A percentile compares a stretch with the other conserved stretches of the same genome.
Evolutionary conservation across 2,797 vertebrate species (phyloP).

Genomic region (Tachyglossus aculeatus): DNA sequence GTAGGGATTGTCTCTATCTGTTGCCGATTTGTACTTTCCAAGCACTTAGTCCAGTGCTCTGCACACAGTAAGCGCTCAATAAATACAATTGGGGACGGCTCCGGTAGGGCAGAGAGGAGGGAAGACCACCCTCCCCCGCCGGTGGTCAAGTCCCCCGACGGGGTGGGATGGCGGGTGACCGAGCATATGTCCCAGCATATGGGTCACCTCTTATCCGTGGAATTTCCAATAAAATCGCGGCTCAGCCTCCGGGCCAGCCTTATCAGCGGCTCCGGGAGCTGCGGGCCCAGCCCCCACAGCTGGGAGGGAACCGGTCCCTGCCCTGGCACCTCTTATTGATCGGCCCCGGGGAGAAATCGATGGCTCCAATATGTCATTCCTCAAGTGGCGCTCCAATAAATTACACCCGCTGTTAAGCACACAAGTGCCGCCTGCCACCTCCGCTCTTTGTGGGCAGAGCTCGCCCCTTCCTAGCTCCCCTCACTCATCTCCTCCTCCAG

Average conservation of each 20-base stretch:
- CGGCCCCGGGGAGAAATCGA: conserved; percentile 84
- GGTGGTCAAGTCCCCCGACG: not conserved
- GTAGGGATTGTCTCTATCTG: too few relatives aligned
- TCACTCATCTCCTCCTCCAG: not conserved
- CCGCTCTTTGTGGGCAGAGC: conserved; percentile 27
- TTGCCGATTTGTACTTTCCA: too few relatives aligned
- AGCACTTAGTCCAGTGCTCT: too few relatives aligned
- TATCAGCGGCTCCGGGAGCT: conserved; percentile 26
- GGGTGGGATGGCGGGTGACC: not conserved
- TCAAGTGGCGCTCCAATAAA: conserved; percentile 77
- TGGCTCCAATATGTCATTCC: conserved; percentile 85
- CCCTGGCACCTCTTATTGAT: conserved; percentile 66
- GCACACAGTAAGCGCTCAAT: too few relatives aligned
- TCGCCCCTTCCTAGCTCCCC: not conserved
- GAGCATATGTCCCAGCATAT: conserved; percentile 58
- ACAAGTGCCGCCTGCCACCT: conserved; percentile 58
- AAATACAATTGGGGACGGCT: too few relatives aligned
- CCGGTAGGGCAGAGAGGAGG: not conserved
- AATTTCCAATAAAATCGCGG: not conserved
- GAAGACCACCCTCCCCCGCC: not conserved
- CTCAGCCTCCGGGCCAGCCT: conserved; percentile 23
- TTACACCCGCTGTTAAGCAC: conserved; percentile 78
- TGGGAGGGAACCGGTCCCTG: not conserved
- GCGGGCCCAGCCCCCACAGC: not conserved
- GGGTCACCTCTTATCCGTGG: conserved; percentile 4